Evolutionary conservation across 1,140 invertebrate species (phyloP), one percentile per base, ranked within the genome.

Genomic region (Macrocentrus cingulum): DNA sequence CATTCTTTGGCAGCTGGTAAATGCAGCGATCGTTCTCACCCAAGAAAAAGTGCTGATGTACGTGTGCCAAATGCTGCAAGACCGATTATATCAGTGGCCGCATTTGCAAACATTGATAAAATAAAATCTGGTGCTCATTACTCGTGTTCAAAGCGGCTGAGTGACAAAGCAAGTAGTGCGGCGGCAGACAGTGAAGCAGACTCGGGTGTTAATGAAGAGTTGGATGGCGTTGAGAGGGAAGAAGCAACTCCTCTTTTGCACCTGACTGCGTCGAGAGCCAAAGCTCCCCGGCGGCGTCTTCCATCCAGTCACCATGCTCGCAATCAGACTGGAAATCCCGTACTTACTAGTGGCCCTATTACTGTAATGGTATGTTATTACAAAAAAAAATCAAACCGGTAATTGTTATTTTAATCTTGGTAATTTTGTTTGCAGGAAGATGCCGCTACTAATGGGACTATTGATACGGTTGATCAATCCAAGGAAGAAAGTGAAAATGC

Each of bases 201-300:
- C 41, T 56, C 59, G 25, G 25, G 4, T 29, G 25, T 76, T 11
- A 78, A 76, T 29, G 70, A 81, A 49, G 82, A 84, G 66, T 80
- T 87, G 62, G 85, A 88, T 63, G 77, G 74, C 32, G 77, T 87
- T n/a, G 82, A 85, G 60, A 66, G 83, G 50, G 74, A 72, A 9
- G 78, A 80, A 54, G 76, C 79, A 18, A 76, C 79, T 23, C 84
- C 85, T 59, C 74, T 89, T 18, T 81, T 78, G 2, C 87, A 88
- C 67, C 76, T 86, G 48, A 88, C 87, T 20, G 85, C 85, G 11
- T 82, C 77, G 20, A 72, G 87, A 62, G 84, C 83, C 1, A 85
- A 85, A 71, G 84, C 84, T 63, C 86, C 87, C 1, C 80, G 83
- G 16, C 76, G 86, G 62, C 79, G 87, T 65, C 84, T 83, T 22